phyloP scores from a whole-genome alignment of 2,888 invertebrate genomes.

The Agrotis puta region DNA sequence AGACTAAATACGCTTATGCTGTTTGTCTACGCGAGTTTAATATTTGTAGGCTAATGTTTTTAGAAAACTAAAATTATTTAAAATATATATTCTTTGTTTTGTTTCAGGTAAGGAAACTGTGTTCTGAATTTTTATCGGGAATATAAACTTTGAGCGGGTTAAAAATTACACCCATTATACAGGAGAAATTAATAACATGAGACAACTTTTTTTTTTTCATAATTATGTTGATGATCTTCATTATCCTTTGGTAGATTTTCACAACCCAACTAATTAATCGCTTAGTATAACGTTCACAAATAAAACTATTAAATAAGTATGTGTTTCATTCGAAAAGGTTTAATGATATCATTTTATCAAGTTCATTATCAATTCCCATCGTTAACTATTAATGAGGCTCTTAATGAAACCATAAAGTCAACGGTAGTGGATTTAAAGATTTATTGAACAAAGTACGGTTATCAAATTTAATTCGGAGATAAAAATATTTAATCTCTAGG shows the following conservation, averaged over 20 bases:
- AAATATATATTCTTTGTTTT: too few species aligned
- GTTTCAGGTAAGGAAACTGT: too few species aligned
- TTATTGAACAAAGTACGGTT: constrained; percentile 31
- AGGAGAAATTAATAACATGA: too few species aligned
- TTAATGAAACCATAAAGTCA: constrained; percentile 45
- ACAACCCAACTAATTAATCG: background rate
- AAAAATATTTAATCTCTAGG: constrained; percentile 3
- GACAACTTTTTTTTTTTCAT: too few species aligned
- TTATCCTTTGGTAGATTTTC: constrained; percentile 1
- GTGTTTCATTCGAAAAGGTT: constrained; percentile 23
- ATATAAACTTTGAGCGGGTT: too few species aligned
- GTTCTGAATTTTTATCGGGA: too few species aligned
- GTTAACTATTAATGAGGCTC: constrained; percentile 44
- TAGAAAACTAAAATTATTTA: too few species aligned
- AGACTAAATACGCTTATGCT: too few species aligned
- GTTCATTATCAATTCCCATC: constrained; percentile 44
- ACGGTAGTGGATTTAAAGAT: constrained; percentile 37
- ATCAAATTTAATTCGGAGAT: constrained; percentile 29
- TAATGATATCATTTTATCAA: constrained; percentile 27
- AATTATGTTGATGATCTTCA: background rate
- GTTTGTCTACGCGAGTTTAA: too few species aligned
- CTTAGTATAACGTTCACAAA: constrained; percentile 12
- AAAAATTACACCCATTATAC: too few species aligned
- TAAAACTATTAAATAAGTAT: constrained; percentile 25
- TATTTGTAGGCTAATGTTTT: too few species aligned